Evolutionary conservation across 2,113 vertebrate genomes (phyloP), one percentile per base, ranked within the genome.

Genomic region (Seriola rivoliana): DNA sequence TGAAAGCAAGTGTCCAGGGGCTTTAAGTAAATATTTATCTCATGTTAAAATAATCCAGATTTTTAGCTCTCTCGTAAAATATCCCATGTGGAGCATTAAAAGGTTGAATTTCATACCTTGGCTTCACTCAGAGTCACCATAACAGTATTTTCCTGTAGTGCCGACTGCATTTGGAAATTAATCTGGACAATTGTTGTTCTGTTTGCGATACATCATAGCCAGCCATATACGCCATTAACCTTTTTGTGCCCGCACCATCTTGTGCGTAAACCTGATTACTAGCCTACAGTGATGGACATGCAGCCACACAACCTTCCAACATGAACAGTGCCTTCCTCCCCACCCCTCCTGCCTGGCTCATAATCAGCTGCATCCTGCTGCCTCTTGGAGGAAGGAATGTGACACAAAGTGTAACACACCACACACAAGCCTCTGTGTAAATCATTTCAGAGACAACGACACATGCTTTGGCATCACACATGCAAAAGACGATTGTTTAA

Each of bases 351-450:
- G 42, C 63, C 67, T 74, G 32, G n/a, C 55, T 67, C 62, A 23
- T 78, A 25, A 76, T 90, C 86, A 83, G 84, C 81, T 90, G 87
- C 82, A 84, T 89, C 92, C 80, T 94, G 87, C 93, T 94, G 93
- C 93, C 93, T 94, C 93, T 92, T 23, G 66, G 78, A 93, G 94
- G 93, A 92, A 92, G 92, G 93, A 94, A 95, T 93, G 93, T 52
- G 89, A 78, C 81, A 84, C 75, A 74, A 68, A 79, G 38, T 67
- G 65, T 25, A 64, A 84, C 70, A 55, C 85, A 21, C 60, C 74
- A 66, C 69, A 73, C 69, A 85, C 57, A 80, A 48, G 66, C 57
- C 62, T 64, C 67, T 40, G 38, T 12, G 34, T 32, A 65, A 71
- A 5, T 73, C 16, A 85, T 71, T 63, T 81, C 57, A 77, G 23